Conservation (phyloP, 2,113 vertebrate species). For the Cynocephalus volans region DNA sequence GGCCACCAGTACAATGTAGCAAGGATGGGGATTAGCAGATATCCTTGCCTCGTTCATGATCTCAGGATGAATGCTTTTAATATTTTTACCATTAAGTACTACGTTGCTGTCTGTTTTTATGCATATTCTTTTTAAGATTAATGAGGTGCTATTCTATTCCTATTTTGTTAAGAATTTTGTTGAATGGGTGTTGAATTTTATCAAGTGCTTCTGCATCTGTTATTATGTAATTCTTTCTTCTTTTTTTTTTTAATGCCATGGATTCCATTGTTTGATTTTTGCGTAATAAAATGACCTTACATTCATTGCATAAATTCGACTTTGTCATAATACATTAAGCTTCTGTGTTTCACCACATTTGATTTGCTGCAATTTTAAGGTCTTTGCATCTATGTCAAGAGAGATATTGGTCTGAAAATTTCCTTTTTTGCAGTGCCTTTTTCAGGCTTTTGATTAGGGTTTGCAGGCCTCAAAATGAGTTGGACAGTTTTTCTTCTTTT, state of each 20-base stretch:
- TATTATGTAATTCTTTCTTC: not conserved
- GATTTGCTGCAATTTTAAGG: conserved; percentile 62
- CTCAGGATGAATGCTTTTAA: not conserved
- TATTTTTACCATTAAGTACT: not conserved
- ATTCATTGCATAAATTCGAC: not conserved
- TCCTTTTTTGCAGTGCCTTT: not conserved
- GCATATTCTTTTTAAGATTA: conserved; percentile 20
- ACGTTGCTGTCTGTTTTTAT: not conserved
- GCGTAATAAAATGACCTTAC: conserved; percentile 25
- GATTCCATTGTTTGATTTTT: conserved; percentile 52
- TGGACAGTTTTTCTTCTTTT: conserved; percentile 20
- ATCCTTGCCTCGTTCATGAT: not conserved
- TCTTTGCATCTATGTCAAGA: conserved; percentile 15
- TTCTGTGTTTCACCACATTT: not conserved
- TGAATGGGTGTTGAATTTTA: conserved; percentile 27
- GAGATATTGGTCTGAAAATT: conserved; percentile 4
- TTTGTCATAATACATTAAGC: not conserved
- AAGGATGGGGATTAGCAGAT: not conserved
- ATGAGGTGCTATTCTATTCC: not conserved
- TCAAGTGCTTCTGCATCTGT: not conserved
- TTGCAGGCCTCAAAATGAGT: not conserved
- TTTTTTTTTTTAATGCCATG: not conserved
- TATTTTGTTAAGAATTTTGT: conserved; percentile 35
- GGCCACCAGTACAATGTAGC: not conserved
- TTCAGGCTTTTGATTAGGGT: conserved; percentile 38